phyloP scores from a whole-genome alignment of 2,888 invertebrate genomes.

The Drosophila monieri region DNA sequence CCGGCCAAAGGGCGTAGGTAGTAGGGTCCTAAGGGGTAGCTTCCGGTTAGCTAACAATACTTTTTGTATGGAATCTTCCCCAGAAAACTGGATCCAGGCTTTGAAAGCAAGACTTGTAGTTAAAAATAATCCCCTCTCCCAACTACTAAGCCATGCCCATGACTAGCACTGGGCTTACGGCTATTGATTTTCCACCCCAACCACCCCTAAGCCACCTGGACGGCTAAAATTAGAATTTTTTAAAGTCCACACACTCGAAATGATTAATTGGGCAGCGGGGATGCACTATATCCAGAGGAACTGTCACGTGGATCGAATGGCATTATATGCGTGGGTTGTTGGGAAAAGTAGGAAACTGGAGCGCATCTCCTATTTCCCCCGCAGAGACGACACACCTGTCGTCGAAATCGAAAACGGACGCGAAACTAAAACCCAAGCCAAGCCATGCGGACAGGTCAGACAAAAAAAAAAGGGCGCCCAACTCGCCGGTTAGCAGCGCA shows the following conservation, averaged over 20 bases:
- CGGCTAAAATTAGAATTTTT: constrained; percentile 64
- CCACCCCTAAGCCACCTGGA: constrained; percentile 50
- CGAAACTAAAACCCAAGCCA: constrained; percentile 40
- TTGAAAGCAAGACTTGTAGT: neutral
- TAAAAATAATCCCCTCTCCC: neutral
- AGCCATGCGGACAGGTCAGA: constrained; percentile 62
- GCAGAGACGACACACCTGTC: constrained; percentile 32
- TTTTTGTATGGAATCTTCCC: neutral
- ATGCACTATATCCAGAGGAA: neutral
- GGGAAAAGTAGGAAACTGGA: constrained; percentile 11
- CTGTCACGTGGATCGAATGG: constrained; percentile 59
- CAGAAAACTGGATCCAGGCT: neutral
- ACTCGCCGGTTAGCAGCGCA: constrained; percentile 62
- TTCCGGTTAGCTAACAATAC: neutral
- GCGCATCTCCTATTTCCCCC: constrained; percentile 22
- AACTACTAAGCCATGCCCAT: constrained; percentile 3
- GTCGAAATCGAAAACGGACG: constrained; percentile 37
- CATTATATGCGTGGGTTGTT: constrained; percentile 31
- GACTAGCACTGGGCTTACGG: constrained; percentile 59
- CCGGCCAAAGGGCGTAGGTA: no score
- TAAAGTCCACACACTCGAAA: constrained; percentile 40
- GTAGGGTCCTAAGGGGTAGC: neutral
- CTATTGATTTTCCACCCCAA: constrained; percentile 67
- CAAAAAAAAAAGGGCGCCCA: constrained; percentile 69
- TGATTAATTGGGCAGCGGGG: constrained; percentile 54